Base-by-base conservation (phyloP, 2,888 invertebrate genomes). In the Megamerina dolium region DNA sequence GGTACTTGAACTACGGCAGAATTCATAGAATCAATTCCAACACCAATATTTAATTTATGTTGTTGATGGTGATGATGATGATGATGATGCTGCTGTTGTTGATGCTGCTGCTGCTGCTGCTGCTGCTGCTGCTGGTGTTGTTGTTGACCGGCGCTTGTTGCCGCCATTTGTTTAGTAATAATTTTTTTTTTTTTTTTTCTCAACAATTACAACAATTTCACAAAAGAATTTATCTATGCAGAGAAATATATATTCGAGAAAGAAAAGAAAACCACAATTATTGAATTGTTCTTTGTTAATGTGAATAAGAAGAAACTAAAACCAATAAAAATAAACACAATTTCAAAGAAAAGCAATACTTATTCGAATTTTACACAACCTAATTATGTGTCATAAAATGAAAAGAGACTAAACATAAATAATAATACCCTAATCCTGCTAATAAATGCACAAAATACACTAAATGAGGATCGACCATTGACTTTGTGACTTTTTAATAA, bases 141-240 rank as follows among this genome's bases (percentile, higher is more conserved):
- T 49, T 63, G 66, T 51, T 68, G 64, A 50, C 71, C 71, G 56
- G 71, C 70, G 59, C 72, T 72, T 57, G 72, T 63, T 58, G 71
- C 72, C 52, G 71, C 71, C 71, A 71, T 71, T 61, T 56, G 57
- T 54, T 48, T 51, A 46, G 54, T 48, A 45, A 8, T 10, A 8
- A 23, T 8, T 23, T 23, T 8, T 23, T 49, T 54, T 49, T 47
- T 45, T n/a, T n/a, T n/a, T n/a, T n/a, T n/a, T n/a, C n/a, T n/a
- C n/a, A n/a, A n/a, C n/a, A n/a, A n/a, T n/a, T n/a, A n/a, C n/a
- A n/a, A n/a, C n/a, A n/a, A n/a, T n/a, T n/a, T n/a, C n/a, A n/a
- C n/a, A n/a, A n/a, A n/a, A n/a, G n/a, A n/a, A n/a, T n/a, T n/a
- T n/a, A n/a, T n/a, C n/a, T n/a, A 36, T 50, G 45, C 41, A 39